Evolutionary conservation across 2,797 vertebrate genomes (phyloP), one percentile per base, ranked within the genome.

Genomic region (Betta splendens): DNA sequence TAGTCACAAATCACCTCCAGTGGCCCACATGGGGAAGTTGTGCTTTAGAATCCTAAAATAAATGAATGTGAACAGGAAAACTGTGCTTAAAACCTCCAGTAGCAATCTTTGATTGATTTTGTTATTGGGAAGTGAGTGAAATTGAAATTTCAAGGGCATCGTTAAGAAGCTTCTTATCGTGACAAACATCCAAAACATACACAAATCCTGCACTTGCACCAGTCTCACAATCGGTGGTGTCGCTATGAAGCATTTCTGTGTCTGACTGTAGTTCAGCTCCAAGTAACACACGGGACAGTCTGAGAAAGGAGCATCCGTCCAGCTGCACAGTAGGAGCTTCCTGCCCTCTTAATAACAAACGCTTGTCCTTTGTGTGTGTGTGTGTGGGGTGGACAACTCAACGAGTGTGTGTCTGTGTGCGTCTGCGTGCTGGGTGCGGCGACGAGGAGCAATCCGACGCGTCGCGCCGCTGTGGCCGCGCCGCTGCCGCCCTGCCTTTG

Each of bases 291-390:
- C 44, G 5, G 10, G 15, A 16, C 9, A 22, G 29, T 17, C 21
- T 44, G 42, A 17, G 52, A 32, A 29, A 43, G 9, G 22, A 35
- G 16, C 1, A 3, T 54, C 5, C 21, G 58, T 72, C 78, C 36
- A 69, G 25, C 65, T 0, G 20, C 79, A 72, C 72, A 80, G 85
- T 59, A 29, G 72, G 69, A 58, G 55, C 58, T 81, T 83, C 80
- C 77, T 82, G 79, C 60, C n/a, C 54, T 71, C 77, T 32, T 46
- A 44, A 68, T 37, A 81, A 80, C 85, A 79, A 65, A 84, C 75
- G 65, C 64, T 62, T 76, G 76, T 62, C 56, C 74, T 70, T 78
- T 83, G 75, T 85, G 72, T 62, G 48, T 83, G 75, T 85, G 72
- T 62, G 48, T 72, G 72, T 72, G 55, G 65, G 65, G 66, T 48